A percentile compares a stretch with the other conserved stretches of the same genome.
phyloP scores from a whole-genome alignment of 2,797 vertebrate species.

The Pipistrellus nathusii region DNA sequence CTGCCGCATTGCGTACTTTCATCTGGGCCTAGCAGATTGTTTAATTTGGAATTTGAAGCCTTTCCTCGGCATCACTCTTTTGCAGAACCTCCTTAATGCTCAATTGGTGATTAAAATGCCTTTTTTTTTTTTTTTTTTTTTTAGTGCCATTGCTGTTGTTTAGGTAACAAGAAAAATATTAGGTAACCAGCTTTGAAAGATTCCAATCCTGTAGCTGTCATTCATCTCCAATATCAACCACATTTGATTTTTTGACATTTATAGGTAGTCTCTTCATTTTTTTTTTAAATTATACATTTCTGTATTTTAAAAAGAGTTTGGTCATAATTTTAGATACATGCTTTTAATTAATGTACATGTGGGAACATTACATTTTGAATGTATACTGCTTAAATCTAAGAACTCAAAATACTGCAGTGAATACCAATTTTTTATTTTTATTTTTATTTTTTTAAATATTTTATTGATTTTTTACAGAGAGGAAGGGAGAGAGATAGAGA shows the following conservation, averaged over 20 bases:
- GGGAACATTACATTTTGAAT: constrained; percentile 83
- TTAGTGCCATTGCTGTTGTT: constrained; percentile 80
- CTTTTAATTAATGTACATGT: constrained; percentile 81
- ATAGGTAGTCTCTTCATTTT: constrained; percentile 79
- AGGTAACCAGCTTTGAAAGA: constrained; percentile 75
- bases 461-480: no score
- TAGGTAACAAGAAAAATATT: constrained; percentile 78
- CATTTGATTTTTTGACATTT: constrained; percentile 79
- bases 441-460: no score
- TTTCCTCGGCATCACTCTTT: constrained; percentile 82
- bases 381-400: constrained; percentile 84
- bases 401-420: constrained; percentile 81
- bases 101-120: constrained; percentile 71
- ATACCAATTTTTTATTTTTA: no score
- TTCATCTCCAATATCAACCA: constrained; percentile 73
- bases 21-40: constrained; percentile 78
- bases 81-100: constrained; percentile 76
- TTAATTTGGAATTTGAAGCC: constrained; percentile 78
- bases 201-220: constrained; percentile 70
- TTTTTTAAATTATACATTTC: constrained; percentile 75
- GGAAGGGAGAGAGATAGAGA: no score
- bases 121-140: constrained; percentile 79
- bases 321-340: constrained; percentile 79
- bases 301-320: constrained; percentile 75
- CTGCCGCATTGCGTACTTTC: constrained; percentile 81